Evolutionary conservation across 64 coral and sea anemone species (phyloP).

Genomic region (Platygyra sinensis): DNA sequence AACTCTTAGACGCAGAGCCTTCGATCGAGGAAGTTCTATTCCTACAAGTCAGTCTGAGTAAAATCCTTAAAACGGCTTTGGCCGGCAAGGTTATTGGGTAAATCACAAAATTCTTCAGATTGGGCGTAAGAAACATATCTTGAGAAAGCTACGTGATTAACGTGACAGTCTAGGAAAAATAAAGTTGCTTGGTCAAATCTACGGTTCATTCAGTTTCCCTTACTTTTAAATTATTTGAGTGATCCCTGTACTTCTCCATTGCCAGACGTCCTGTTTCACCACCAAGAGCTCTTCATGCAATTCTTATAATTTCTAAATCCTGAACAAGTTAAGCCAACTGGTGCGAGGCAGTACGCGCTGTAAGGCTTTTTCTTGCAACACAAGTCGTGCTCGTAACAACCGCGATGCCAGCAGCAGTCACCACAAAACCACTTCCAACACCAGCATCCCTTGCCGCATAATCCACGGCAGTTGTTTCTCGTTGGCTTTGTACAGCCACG

Average conservation of each 20-base stretch:
- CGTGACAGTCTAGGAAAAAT: too few relatives aligned
- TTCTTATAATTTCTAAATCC: background rate
- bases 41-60: too few relatives aligned
- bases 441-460: constrained; percentile 17
- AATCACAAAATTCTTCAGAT: too few relatives aligned
- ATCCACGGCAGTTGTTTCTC: constrained; percentile 3
- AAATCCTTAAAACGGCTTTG: too few relatives aligned
- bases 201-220: background rate
- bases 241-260: background rate
- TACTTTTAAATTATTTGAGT: background rate
- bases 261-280: background rate
- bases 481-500: background rate
- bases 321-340: background rate
- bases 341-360: background rate
- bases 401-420: constrained; percentile 56
- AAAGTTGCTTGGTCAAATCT: background rate
- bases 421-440: constrained; percentile 47
- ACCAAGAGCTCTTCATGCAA: background rate
- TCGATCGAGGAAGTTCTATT: too few relatives aligned
- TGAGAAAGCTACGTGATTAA: too few relatives aligned
- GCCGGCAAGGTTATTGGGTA: too few relatives aligned
- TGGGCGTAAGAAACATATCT: too few relatives aligned
- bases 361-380: constrained; percentile 8
- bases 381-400: constrained; percentile 52
- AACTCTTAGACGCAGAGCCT: too few relatives aligned